Base-by-base conservation (phyloP, 1,140 invertebrate genomes). In the Leptinotarsa texana region DNA sequence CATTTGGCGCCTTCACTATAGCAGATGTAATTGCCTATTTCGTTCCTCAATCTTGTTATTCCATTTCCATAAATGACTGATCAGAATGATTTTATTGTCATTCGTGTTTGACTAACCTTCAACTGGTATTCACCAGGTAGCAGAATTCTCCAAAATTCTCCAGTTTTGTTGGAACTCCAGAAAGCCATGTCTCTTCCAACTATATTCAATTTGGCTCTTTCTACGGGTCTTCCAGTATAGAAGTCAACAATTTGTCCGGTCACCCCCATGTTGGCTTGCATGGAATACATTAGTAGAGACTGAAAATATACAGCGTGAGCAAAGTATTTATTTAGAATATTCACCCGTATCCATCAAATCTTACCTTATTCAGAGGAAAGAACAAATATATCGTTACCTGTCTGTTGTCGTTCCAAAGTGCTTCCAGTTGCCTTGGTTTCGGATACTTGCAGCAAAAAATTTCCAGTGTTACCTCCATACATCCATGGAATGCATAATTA, bases 381-480 rank as follows among this genome's bases (percentile, higher is more conserved):
- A 42, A 42, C 33, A 11, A 11, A 42, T 2, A 42, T 42, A 11
- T 11, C 33, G 2, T 17, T 57, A 85, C 84, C 27, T 80, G 47
- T 81, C 88, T 87, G 80, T 93, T 93, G 74, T 89, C 87, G n/a
- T 84, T 76, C 91, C 91, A 93, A 77, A 88, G 88, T 24, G 79
- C 77, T 13, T 86, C 82, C n/a, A 93, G 81, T 48, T 89, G 80
- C 33, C 80, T 81, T 15, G 81, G 82, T 27, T 33, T 68, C 3
- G 91, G 91, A 82, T 88, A 90, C 83, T 92, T 92, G 76, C 87
- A 88, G 82, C 91, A 92, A 4, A 89, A 89, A 63, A 92, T 86
- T 81, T 92, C 91, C 13, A 92, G 78, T 3, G 91, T 92, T 5
- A 93, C 83, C 82, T 92, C 91, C 87, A 92, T 90, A 76, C 89